Conservation (phyloP, 2,113 vertebrate genomes). For the Odobenus rosmarus region DNA sequence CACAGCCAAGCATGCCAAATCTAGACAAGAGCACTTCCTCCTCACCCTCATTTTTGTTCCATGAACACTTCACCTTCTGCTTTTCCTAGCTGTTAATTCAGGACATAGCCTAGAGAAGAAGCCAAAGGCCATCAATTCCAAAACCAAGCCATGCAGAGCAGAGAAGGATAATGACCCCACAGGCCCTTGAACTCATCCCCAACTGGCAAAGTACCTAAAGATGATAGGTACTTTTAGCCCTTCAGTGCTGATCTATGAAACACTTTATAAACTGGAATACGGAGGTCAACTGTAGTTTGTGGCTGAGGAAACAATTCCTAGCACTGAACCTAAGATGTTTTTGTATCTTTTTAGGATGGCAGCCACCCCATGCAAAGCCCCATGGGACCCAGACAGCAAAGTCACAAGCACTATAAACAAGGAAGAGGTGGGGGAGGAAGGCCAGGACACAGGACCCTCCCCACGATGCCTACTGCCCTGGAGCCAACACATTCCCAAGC, state of each 20-base stretch:
- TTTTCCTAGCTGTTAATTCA: not conserved
- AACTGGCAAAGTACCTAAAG: not conserved
- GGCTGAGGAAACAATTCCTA: not conserved
- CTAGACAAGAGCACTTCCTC: not conserved
- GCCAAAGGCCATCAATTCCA: not conserved
- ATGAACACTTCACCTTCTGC: not conserved
- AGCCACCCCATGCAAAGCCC: not conserved
- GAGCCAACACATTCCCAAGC: too few relatives aligned
- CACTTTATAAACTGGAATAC: not conserved
- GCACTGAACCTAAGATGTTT: not conserved
- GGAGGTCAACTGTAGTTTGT: not conserved
- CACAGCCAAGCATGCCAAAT: rapidly evolving
- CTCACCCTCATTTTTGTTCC: not conserved
- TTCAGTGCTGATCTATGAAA: not conserved
- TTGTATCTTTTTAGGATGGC: not conserved
- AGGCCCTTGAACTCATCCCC: not conserved
- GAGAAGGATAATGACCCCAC: not conserved
- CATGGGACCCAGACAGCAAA: not conserved
- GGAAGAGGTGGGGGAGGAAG: not conserved
- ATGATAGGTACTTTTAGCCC: not conserved
- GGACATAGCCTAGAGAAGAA: not conserved
- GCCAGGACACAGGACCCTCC: not conserved
- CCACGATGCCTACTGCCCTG: not conserved
- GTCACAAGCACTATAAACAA: not conserved
- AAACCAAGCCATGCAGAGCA: not conserved